A percentile compares a stretch with the other conserved stretches of the same genome.
These are phyloP conservation scores for Nansenia antarctica DNA, from an alignment of 2,113 vertebrate species.

Conservation along the genomic window DNA sequence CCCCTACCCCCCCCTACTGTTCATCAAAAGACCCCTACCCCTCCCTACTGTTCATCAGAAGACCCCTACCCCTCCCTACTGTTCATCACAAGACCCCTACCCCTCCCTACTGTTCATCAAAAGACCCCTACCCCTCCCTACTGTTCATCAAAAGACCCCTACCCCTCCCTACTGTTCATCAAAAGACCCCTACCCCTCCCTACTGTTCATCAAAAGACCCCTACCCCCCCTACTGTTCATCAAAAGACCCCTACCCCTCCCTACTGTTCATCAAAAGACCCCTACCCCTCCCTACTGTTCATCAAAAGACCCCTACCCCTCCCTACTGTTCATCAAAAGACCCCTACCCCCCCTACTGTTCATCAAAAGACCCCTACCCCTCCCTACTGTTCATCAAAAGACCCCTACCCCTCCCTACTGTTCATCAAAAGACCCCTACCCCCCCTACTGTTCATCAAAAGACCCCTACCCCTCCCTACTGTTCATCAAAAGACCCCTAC, in stretches of 20 bases:
- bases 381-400: neutral
- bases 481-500: neutral
- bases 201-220: neutral
- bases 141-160: neutral
- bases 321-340: neutral
- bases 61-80: neutral
- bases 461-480: neutral
- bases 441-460: neutral
- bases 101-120: neutral
- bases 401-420: neutral
- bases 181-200: neutral
- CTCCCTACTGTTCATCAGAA: neutral
- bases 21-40: neutral
- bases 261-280: neutral
- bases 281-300: neutral
- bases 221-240: neutral
- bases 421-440: neutral
- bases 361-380: neutral
- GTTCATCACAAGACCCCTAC: neutral
- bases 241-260: neutral
- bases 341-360: neutral
- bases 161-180: neutral
- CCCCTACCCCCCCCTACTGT: no score
- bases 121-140: neutral
- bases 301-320: neutral